These are phyloP conservation scores for Rhabdornis inornatus DNA, from an alignment of 2,113 vertebrate species.

Conservation along the genomic window DNA sequence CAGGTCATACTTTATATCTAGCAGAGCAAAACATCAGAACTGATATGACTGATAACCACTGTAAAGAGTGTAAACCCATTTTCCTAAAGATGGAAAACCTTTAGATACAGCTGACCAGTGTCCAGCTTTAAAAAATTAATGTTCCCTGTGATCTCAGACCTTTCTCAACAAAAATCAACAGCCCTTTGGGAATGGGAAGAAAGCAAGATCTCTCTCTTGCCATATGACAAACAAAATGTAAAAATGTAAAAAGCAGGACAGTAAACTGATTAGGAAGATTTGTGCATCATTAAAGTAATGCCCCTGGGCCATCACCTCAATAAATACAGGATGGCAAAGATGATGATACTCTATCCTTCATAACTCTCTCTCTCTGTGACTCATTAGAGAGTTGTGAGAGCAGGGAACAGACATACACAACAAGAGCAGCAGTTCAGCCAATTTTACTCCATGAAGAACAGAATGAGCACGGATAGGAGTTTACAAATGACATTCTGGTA, in stretches of 20 bases:
- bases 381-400: not conserved
- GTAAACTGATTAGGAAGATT: not conserved
- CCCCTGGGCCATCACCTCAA: not conserved
- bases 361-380: not conserved
- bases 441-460: not conserved
- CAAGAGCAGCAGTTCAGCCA: not conserved
- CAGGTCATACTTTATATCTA: slow-evolving; percentile 63
- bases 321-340: not conserved
- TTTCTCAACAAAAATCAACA: not conserved
- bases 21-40: slow-evolving; percentile 48
- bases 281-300: not conserved
- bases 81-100: slow-evolving; percentile 54
- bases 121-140: not conserved
- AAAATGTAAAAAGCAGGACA: not conserved
- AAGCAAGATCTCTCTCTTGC: not conserved
- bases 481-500: not conserved
- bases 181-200: not conserved
- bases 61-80: slow-evolving; percentile 32
- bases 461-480: not conserved
- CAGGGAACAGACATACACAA: not conserved
- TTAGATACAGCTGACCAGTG: not conserved
- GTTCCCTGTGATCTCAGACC: not conserved
- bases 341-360: not conserved
- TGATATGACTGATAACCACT: slow-evolving; percentile 65
- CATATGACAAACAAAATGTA: not conserved